These are phyloP conservation scores for Ptychoptera albimana DNA, from an alignment of 2,888 invertebrate species.

Conservation along the genomic window DNA sequence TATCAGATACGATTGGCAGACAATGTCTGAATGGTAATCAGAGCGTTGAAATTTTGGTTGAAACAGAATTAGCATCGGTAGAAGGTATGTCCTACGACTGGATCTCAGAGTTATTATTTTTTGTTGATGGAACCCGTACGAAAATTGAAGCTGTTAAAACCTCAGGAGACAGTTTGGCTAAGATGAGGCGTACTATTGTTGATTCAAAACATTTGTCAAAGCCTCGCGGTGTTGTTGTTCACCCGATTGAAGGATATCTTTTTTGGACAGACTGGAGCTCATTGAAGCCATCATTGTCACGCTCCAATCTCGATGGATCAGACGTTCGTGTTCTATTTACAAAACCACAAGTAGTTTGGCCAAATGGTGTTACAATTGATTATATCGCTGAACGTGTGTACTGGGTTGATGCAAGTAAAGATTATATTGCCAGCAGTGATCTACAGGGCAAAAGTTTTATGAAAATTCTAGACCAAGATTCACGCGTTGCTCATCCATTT, in stretches of 20 bases:
- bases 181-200: slow-evolving; percentile 59
- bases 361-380: slow-evolving; percentile 76
- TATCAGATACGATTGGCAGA: slow-evolving; percentile 57
- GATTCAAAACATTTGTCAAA: slow-evolving; percentile 47
- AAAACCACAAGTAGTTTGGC: slow-evolving; percentile 59
- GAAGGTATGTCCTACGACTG: slow-evolving; percentile 85
- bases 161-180: slow-evolving; percentile 11
- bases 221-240: slow-evolving; percentile 68
- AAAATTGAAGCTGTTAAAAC: slow-evolving; percentile 71
- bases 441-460: slow-evolving; percentile 51
- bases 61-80: slow-evolving; percentile 58
- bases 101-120: slow-evolving; percentile 73
- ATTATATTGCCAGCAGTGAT: slow-evolving; percentile 65
- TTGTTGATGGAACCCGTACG: slow-evolving; percentile 64
- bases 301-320: slow-evolving; percentile 65
- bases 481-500: slow-evolving; percentile 65
- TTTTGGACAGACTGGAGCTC: slow-evolving; percentile 85
- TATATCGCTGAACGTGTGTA: slow-evolving; percentile 62
- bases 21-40: slow-evolving; percentile 57
- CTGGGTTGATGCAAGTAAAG: slow-evolving; percentile 73
- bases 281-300: slow-evolving; percentile 57
- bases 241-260: slow-evolving; percentile 59
- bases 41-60: slow-evolving; percentile 52
- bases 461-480: slow-evolving; percentile 46
- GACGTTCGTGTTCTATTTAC: slow-evolving; percentile 47